Evolutionary conservation across 2,113 vertebrate species (phyloP).

Genomic region (Rhinolophus sinicus): DNA sequence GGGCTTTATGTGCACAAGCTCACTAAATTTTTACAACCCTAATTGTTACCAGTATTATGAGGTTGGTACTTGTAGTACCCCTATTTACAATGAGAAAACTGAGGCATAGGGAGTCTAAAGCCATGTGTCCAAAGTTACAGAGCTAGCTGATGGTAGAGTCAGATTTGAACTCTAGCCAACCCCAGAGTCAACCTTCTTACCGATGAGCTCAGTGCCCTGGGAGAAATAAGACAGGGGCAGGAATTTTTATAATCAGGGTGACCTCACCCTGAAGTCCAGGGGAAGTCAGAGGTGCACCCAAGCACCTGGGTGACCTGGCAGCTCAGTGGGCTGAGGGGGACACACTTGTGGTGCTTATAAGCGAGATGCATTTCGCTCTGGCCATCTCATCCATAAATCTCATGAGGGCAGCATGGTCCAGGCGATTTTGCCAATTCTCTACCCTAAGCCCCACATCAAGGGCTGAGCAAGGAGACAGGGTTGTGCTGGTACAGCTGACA

Average conservation of each 20-base stretch:
- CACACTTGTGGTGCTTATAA: background rate
- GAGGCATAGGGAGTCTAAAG: background rate
- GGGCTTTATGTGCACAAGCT: background rate
- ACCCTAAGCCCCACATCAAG: background rate
- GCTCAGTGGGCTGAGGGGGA: rapidly evolving
- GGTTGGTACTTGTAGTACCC: too few species aligned
- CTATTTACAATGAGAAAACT: background rate
- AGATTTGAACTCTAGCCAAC: background rate
- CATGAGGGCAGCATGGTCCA: background rate
- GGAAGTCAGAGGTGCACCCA: too few species aligned
- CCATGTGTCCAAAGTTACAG: background rate
- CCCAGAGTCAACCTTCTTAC: background rate
- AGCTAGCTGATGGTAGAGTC: background rate
- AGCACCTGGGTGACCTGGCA: background rate
- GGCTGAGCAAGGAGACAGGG: background rate
- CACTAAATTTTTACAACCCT: background rate
- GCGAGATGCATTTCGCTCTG: background rate
- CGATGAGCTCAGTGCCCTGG: background rate
- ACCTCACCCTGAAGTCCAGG: background rate
- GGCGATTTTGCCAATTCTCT: too few species aligned
- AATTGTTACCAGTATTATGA: background rate
- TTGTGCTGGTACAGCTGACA: background rate
- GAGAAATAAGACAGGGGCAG: background rate
- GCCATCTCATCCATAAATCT: background rate
- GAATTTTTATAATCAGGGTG: background rate